Evolutionary conservation across 2,113 vertebrate species (phyloP), one percentile per base, ranked within the genome.

Genomic region (Grus americana): DNA sequence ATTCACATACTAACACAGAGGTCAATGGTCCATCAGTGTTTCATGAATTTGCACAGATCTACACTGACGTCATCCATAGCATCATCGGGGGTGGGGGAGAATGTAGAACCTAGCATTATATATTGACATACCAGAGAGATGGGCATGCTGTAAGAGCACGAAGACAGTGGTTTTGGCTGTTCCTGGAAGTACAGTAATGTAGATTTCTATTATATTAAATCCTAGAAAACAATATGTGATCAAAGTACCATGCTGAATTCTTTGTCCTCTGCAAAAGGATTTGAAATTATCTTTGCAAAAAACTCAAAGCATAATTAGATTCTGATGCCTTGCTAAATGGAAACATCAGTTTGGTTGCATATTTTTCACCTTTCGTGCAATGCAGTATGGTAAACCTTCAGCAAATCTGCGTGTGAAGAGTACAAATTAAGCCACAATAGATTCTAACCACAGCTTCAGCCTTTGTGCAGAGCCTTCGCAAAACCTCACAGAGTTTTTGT

Each of bases 41-140:
- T 88, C 42, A 40, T 47, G 66, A 46, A 68, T 49, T 76, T 78
- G 9, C 55, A 80, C 12, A 20, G 38, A 47, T 50, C 47, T 70
- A 47, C 26, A 8, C 67, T 59, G 58, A 46, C 26, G 68, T 61
- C 5, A 42, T 38, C 62, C 17, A 20, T 19, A 50, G 7, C 10
- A 62, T 46, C 2, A 0, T 3, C 1, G 0, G 20, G 15, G 5
- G 21, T 0, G 0, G 11, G 2, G 4, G 2, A 12, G 81, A 65
- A 74, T 15, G 34, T 58, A 40, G 36, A 58, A 58, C 22, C 21
- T 46, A 22, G 10, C 34, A 21, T 29, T 50, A 24, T 23, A 23
- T 38, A 40, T 46, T 61, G 22, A 42, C 11, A 13, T 46, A 34
- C 12, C 22, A 57, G 32, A 70, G 27, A 65, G 26, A 61, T 26